Evolutionary conservation across 2,113 vertebrate species (phyloP), one percentile per base, ranked within the genome.

Genomic region (Gambusia holbrooki): DNA sequence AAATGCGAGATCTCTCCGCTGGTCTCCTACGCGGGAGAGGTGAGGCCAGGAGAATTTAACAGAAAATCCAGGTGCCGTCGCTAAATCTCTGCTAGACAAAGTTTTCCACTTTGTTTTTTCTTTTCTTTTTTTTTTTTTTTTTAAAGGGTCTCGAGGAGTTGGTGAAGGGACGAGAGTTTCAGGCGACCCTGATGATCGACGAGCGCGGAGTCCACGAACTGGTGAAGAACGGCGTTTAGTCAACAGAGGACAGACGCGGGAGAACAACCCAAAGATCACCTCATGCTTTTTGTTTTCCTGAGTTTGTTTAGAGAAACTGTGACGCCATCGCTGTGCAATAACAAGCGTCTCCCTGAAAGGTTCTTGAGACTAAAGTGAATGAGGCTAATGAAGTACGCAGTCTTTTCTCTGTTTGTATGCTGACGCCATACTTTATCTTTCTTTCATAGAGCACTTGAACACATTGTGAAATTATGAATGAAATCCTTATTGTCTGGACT

Each of bases 1-100:
- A 98, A 97, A 89, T 99, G 98, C 90, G 98, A 99, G 91, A 97
- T 99, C 88, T 99, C 97, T 35, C 97, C 98, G 4, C 94, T 98
- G 2, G 77, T 97, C 66, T 99, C 98, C 64, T 99, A 99, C 0
- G 96, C 96, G 63, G 98, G 98, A 90, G 98, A 99, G 93, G 98
- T 99, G 93, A 95, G 35, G 45, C 42, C 42, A 45, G 11, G 0
- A 3, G 8, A 5, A 8, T 75, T 25, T 15, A 78, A 71, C 32
- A 40, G 14, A 45, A 73, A 66, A 11, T 73, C 66, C 68, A 82
- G 67, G 77, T 86, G 80, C 66, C 73, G 15, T 65, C 32, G 17
- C 48, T 3, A 17, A 25, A 9, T 0, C 1, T 42, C 37, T 71
- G 68, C 71, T 42, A 0, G 51, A 66, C 3, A 62, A 7, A 22